Evolutionary conservation across 2,797 vertebrate genomes (phyloP).

Genomic region (Poeciliopsis infans): DNA sequence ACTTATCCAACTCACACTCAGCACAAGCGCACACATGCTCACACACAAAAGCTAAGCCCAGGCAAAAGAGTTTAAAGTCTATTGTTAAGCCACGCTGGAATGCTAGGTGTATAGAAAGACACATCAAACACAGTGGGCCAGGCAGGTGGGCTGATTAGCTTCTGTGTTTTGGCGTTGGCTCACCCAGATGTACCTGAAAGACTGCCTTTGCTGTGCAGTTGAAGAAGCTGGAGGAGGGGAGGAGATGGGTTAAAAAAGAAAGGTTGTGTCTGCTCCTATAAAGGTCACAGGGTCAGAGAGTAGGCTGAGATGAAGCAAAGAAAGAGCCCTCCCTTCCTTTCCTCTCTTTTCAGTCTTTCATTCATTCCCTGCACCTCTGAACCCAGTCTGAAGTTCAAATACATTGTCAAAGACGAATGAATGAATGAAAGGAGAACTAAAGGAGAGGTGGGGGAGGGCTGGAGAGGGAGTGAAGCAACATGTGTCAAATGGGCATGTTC

Average conservation of each 20-base stretch:
- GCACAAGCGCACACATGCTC: constrained; percentile 25
- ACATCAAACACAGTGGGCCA: constrained; percentile 69
- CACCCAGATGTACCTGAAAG: constrained; percentile 8
- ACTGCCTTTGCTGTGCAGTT: constrained; percentile 3
- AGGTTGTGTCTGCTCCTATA: constrained; percentile 48
- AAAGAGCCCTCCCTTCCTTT: constrained; percentile 37
- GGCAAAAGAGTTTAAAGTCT: constrained; percentile 77
- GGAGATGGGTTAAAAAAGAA: constrained; percentile 3
- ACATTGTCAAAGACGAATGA: constrained; percentile 64
- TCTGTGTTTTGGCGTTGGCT: constrained; percentile 28
- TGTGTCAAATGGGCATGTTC: constrained; percentile 33
- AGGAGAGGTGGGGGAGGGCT: constrained; percentile 39
- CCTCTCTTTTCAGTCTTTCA: constrained; percentile 45
- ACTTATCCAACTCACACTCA: constrained; percentile 9
- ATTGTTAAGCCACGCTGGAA: constrained; percentile 72
- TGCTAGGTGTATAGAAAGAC: constrained; percentile 73
- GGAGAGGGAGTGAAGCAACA: constrained; percentile 29
- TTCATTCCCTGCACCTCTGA: constrained; percentile 26
- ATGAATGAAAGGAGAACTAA: constrained; percentile 37
- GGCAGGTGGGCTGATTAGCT: constrained; percentile 35
- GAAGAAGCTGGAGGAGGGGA: constrained; percentile 7
- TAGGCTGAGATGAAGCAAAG: constrained; percentile 55
- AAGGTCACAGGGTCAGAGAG: constrained; percentile 69
- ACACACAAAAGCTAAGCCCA: constrained; percentile 35
- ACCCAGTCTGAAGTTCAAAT: constrained; percentile 70